A percentile compares a stretch with the other conserved stretches of the same genome.
These are phyloP conservation scores for Leuctra nigra DNA, from an alignment of 2,888 invertebrate genomes.

Conservation along the genomic window DNA sequence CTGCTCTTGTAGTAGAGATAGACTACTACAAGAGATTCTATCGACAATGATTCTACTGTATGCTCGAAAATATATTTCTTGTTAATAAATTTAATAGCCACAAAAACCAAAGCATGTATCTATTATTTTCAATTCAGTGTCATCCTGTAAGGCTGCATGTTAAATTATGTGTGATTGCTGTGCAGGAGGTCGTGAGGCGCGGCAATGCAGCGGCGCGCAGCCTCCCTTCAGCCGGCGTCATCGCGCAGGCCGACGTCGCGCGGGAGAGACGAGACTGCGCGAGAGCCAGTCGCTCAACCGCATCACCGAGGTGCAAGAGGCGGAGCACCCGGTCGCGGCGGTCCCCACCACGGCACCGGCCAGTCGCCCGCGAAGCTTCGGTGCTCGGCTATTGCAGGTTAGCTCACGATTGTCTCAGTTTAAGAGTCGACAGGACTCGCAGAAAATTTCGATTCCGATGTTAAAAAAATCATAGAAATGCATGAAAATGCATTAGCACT, in stretches of 20 bases:
- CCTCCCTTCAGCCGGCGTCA: constrained; percentile 46
- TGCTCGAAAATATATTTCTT: too few relatives aligned
- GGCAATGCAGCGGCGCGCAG: constrained; percentile 35
- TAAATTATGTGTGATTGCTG: too few relatives aligned
- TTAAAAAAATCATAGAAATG: too few relatives aligned
- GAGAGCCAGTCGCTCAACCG: constrained; percentile 81
- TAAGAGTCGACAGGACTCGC: too few relatives aligned
- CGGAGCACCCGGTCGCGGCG: constrained; percentile 36
- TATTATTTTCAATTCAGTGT: neutral
- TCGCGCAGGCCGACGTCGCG: constrained; percentile 48
- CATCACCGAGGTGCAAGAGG: constrained; percentile 80
- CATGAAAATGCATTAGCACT: too few relatives aligned
- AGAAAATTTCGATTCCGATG: too few relatives aligned
- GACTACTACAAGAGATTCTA: too few relatives aligned
- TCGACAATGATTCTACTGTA: too few relatives aligned
- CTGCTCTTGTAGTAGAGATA: too few relatives aligned
- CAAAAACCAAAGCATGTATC: neutral
- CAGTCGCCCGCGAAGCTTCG: constrained; percentile 44
- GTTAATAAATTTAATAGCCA: too few relatives aligned
- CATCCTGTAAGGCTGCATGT: neutral
- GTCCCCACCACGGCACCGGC: constrained; percentile 21
- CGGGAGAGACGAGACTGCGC: constrained; percentile 59
- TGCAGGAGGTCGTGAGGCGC: constrained; percentile 34
- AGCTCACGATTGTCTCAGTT: constrained; percentile 35
- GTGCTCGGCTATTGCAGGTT: constrained; percentile 46